phyloP scores from a whole-genome alignment of 2,888 invertebrate genomes.

The Ophion slaviceki region DNA sequence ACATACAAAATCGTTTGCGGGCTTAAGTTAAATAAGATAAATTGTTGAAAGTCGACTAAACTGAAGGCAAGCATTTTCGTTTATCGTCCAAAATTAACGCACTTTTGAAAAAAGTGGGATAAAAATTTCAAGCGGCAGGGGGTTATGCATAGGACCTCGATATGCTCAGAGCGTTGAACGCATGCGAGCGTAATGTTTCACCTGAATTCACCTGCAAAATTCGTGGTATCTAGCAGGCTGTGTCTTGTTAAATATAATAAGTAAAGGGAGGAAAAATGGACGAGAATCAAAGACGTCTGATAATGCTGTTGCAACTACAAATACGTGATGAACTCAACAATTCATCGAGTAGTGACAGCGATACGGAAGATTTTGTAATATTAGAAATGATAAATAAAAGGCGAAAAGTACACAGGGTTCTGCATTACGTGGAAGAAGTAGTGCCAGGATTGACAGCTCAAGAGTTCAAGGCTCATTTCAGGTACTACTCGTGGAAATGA shows the following conservation, averaged over 20 bases:
- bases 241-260: conserved; percentile 11
- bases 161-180: conserved; percentile 1
- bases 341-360: conserved; percentile 41
- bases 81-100: not conserved
- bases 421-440: conserved; percentile 45
- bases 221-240: conserved; percentile 2
- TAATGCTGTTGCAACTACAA: conserved; percentile 33
- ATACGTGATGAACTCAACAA: conserved; percentile 25
- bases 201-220: not conserved
- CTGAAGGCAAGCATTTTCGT: conserved; percentile 1
- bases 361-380: conserved; percentile 28
- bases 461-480: conserved; percentile 52
- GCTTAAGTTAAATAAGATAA: conserved; percentile 20
- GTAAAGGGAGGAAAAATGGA: conserved; percentile 38
- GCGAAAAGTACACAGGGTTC: conserved; percentile 37
- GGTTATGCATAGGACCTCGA: conserved; percentile 1
- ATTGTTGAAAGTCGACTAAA: conserved; percentile 21
- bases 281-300: conserved; percentile 42
- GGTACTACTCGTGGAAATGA: conserved; percentile 44
- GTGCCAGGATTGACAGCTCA: conserved; percentile 48
- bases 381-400: conserved; percentile 35
- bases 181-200: conserved; percentile 1
- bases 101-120: conserved; percentile 4
- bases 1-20: conserved; percentile 15
- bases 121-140: not conserved